phyloP scores from a whole-genome alignment of 2,888 invertebrate species.

The Troglohyphantes excavatus region DNA sequence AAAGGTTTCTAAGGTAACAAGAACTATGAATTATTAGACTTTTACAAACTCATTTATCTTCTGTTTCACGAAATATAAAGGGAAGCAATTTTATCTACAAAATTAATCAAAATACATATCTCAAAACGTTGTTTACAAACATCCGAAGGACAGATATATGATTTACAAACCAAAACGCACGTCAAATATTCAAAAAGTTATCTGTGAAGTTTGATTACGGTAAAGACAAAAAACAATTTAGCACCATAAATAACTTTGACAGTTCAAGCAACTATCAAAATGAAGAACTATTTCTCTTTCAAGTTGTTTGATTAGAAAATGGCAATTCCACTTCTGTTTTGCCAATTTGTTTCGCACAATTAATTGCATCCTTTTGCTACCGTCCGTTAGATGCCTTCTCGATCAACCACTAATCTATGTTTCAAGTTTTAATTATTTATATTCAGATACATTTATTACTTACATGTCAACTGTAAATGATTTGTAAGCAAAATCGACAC shows the following conservation, averaged over 20 bases:
- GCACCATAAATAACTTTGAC: not conserved
- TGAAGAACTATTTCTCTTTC: not conserved
- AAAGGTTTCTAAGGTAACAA: too few species aligned
- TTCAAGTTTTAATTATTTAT: slow-evolving; percentile 7
- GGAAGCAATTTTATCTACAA: too few species aligned
- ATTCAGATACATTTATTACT: not conserved
- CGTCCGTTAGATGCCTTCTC: not conserved
- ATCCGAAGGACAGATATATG: too few species aligned
- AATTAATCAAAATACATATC: too few species aligned
- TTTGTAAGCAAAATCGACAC: not conserved
- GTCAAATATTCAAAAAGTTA: not conserved
- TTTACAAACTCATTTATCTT: too few species aligned
- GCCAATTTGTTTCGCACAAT: slow-evolving; percentile 16
- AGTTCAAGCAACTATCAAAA: not conserved
- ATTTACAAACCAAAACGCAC: not conserved
- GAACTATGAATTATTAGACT: too few species aligned
- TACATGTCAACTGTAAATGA: not conserved
- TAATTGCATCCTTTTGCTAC: not conserved
- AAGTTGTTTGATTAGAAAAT: not conserved
- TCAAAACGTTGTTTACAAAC: too few species aligned
- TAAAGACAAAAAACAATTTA: slow-evolving; percentile 7
- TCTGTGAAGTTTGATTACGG: slow-evolving; percentile 18
- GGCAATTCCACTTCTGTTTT: not conserved
- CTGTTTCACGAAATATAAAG: too few species aligned
- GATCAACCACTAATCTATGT: not conserved